Base-by-base conservation (phyloP, 1,140 invertebrate genomes). In the Amphibalanus amphitrite region DNA sequence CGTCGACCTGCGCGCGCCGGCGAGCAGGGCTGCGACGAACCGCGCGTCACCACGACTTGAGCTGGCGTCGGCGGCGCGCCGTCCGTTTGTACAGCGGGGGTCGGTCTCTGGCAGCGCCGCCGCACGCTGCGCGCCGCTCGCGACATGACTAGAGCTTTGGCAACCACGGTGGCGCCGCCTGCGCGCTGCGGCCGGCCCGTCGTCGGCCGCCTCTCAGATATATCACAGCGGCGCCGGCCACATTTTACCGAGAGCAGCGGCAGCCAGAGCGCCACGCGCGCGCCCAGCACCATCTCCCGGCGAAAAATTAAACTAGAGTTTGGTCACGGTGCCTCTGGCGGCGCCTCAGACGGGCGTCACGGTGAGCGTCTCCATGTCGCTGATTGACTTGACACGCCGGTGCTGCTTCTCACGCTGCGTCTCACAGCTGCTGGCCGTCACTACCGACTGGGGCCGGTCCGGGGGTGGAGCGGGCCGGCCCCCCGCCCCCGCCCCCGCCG, bases 331-430 rank as follows among this genome's bases (percentile, higher is more conserved):
- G 33, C 15, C 47, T 8, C 47, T 20, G 20, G 33, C 33, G 33
- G 4, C 33, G 17, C 20, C 47, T 67, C 67, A 77, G 29, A 77
- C 75, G 33, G 75, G 74, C 26, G 77, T 77, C 65, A 77, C 74
- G 25, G 76, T 76, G 29, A 77, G 71, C n/a, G 74, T 74, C 72
- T 88, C 87, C 74, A 88, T 88, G 77, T 89, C 87, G 64, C 87
- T 86, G 73, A 88, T 89, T 73, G 87, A 88, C 75, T 88, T 87
- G 26, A 88, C 86, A 25, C 88, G 81, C 67, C 87, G 82, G 75
- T 88, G 87, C 72, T 85, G 82, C 72, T 85, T 75, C 28, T 76
- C 75, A 29, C 70, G 72, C 8, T 67, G 70, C 30, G 72, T 73
- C 71, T 69, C 40, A 71, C 40, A 10, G 59, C 64, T 59, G 59